phyloP scores from a whole-genome alignment of 2,888 invertebrate species.

The Alloplasta piceator region DNA sequence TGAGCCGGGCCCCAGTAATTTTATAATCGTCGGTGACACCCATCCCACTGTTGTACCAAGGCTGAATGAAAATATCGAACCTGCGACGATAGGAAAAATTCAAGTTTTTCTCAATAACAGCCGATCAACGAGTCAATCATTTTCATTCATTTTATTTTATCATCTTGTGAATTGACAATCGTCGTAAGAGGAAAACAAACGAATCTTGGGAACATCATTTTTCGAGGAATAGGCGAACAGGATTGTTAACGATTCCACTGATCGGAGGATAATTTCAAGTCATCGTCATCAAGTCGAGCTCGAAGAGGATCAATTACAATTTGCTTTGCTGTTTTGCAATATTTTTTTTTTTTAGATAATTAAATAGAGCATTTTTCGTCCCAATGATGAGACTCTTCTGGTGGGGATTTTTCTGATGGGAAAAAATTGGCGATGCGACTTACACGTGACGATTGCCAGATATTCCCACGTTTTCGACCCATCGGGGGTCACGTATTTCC shows the following conservation, averaged over 20 bases:
- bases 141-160: not conserved
- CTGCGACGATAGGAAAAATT: constrained; percentile 39
- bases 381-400: too few relatives aligned
- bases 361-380: not conserved
- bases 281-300: too few relatives aligned
- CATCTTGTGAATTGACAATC: not conserved
- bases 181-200: too few relatives aligned
- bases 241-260: too few relatives aligned
- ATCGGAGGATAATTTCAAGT: too few relatives aligned
- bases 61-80: constrained; percentile 64
- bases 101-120: constrained; percentile 1
- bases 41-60: constrained; percentile 72
- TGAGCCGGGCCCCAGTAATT: constrained; percentile 70
- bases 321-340: too few relatives aligned
- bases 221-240: too few relatives aligned
- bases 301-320: too few relatives aligned
- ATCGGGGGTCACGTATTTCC: constrained; percentile 69
- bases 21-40: constrained; percentile 73
- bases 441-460: constrained; percentile 70
- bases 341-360: too few relatives aligned
- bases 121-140: not conserved
- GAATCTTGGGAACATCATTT: too few relatives aligned
- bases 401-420: too few relatives aligned
- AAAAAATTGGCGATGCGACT: constrained; percentile 37
- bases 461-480: constrained; percentile 75